Conservation (phyloP, 2,888 invertebrate species). For the Acleris holmiana region DNA sequence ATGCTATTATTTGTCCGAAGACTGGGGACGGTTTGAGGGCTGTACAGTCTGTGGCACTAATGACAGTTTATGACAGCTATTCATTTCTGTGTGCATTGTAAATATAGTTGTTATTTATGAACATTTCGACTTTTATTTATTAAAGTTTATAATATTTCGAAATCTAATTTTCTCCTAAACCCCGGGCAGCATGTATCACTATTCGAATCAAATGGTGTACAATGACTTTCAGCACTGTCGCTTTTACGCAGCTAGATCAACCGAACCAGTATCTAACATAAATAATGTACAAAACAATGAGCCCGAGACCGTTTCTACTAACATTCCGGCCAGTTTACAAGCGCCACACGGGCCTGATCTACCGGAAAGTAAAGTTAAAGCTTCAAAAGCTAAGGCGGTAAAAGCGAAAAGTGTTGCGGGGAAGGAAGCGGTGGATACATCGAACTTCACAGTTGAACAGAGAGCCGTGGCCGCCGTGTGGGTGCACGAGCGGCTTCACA, state of each 20-base stretch:
- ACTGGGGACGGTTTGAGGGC: no score
- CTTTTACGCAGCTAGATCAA: constrained; percentile 32
- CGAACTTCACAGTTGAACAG: constrained; percentile 68
- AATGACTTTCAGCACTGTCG: constrained; percentile 47
- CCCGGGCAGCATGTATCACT: constrained; percentile 47
- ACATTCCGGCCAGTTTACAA: not conserved
- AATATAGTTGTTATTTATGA: no score
- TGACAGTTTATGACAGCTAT: no score
- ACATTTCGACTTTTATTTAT: no score
- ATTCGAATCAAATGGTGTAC: constrained; percentile 63
- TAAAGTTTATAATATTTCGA: not conserved
- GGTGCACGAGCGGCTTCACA: constrained; percentile 73
- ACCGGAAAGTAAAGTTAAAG: not conserved
- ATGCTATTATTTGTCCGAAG: no score
- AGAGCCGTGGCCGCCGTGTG: constrained; percentile 75
- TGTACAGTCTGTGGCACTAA: no score
- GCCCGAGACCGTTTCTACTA: not conserved
- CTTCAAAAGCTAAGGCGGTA: no score
- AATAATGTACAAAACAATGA: not conserved
- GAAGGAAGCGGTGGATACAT: constrained; percentile 52
- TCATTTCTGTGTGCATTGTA: no score
- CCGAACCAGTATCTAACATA: constrained; percentile 42
- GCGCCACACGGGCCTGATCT: not conserved
- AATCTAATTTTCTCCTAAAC: not conserved
- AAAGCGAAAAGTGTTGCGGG: not conserved